Percentiles rank a stretch among this genome's conserved stretches.
Conservation (phyloP, 2,113 vertebrate species). For the Smithornis capensis region DNA sequence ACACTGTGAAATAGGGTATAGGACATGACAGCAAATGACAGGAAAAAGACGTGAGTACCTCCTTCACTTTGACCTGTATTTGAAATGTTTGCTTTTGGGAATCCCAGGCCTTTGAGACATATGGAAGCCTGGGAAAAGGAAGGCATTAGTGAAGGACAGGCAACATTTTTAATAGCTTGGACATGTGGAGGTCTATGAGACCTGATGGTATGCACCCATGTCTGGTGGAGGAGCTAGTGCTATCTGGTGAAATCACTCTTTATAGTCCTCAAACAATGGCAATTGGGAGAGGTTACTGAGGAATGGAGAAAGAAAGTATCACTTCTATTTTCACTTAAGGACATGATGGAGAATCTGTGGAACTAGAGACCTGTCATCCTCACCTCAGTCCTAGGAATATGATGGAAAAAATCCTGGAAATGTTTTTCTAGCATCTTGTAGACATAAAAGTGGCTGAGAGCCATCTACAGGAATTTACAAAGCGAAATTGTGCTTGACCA, state of each 20-base stretch:
- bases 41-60: background rate
- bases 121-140: background rate
- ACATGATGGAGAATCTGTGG: background rate
- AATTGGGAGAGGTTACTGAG: background rate
- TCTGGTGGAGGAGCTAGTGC: background rate
- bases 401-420: background rate
- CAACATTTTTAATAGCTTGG: background rate
- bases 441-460: background rate
- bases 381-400: background rate
- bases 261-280: background rate
- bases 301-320: background rate
- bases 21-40: background rate
- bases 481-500: background rate
- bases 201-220: background rate
- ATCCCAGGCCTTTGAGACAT: background rate
- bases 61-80: background rate
- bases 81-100: background rate
- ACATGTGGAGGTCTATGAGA: background rate
- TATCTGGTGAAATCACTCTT: background rate
- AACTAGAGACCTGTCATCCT: background rate
- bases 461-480: background rate
- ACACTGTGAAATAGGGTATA: background rate
- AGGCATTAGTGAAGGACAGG: background rate
- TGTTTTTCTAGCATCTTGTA: background rate
- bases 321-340: background rate